Percentiles rank a stretch among this genome's conserved stretches.
These are phyloP conservation scores for Macrophya alboannulata DNA, from an alignment of 2,888 invertebrate species.

Conservation along the genomic window DNA sequence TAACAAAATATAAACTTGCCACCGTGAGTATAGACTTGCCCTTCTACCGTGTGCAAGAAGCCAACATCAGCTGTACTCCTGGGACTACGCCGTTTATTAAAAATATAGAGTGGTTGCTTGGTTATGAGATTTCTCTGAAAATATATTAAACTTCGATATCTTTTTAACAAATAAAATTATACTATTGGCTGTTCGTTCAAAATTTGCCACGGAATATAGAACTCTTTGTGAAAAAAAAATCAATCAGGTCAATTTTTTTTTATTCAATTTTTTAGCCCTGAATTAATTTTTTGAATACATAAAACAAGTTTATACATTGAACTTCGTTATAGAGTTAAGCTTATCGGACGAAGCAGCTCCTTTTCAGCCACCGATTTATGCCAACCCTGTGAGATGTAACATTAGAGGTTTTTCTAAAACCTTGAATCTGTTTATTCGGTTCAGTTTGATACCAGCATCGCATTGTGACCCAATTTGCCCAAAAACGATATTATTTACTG, in stretches of 20 bases:
- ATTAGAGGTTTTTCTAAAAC: neutral
- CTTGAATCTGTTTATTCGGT: neutral
- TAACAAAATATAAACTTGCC: conserved; percentile 15
- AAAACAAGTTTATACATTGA: neutral
- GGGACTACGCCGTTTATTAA: neutral
- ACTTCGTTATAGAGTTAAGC: neutral
- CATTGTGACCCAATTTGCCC: neutral
- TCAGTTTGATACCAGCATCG: neutral
- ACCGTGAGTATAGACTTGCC: neutral
- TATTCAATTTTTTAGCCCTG: neutral
- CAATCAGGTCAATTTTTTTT: neutral
- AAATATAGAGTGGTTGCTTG: neutral
- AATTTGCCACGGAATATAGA: neutral
- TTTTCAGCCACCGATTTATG: neutral
- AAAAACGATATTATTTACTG: neutral
- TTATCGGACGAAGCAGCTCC: neutral
- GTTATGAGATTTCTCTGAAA: conserved; percentile 2
- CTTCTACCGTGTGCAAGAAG: neutral
- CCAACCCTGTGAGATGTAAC: neutral
- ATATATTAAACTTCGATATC: neutral
- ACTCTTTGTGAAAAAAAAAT: neutral
- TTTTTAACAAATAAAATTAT: neutral
- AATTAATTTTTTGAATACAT: neutral
- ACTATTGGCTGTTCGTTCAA: neutral
- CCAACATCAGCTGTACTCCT: neutral